Base-by-base conservation (phyloP, 2,888 invertebrate genomes). In the Chymomyza caudatula region DNA sequence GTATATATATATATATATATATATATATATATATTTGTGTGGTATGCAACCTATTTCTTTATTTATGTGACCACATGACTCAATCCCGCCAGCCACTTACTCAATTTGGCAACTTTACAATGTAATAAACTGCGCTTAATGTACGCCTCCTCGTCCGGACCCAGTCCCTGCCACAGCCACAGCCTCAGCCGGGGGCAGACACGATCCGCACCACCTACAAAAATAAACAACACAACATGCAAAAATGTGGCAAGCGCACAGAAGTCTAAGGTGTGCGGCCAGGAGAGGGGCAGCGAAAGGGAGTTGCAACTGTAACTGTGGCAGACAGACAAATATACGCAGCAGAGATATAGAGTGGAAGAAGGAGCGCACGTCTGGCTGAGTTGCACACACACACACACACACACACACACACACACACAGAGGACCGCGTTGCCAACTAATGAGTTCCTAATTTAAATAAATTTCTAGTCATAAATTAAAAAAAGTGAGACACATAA, bases 391-490 rank as follows among this genome's bases (percentile, higher is more conserved):
- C 19, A 13, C 22, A 19, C 11, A 17, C 13, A 29, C 29, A 42
- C 43, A 57, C n/a, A 42, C 22, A 44, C n/a, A 23, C 29, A 29
- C 8, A 29, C 60, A 47, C 59, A 56, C 59, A 63, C n/a, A n/a
- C n/a, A 13, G 63, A 52, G 61, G 66, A 49, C 73, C 62, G 63
- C 65, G 71, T 60, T 74, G 83, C 73, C 69, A 82, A 82, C 86
- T 84, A 84, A 84, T 84, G 85, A 84, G 86, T 84, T 86, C 79
- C 83, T 84, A 84, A 84, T 84, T 84, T 84, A 85, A 84, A 84
- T 84, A 86, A 82, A 84, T 85, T 78, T 85, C 77, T 66, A 73
- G 76, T 82, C 83, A 83, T 83, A 86, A 83, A 84, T 86, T 84
- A 86, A 79, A 80, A 75, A 76, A 68, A 73, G 77, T 72, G 78